A percentile compares a stretch with the other conserved stretches of the same genome.
phyloP scores from a whole-genome alignment of 2,797 vertebrate genomes.

The Pristis pectinata region DNA sequence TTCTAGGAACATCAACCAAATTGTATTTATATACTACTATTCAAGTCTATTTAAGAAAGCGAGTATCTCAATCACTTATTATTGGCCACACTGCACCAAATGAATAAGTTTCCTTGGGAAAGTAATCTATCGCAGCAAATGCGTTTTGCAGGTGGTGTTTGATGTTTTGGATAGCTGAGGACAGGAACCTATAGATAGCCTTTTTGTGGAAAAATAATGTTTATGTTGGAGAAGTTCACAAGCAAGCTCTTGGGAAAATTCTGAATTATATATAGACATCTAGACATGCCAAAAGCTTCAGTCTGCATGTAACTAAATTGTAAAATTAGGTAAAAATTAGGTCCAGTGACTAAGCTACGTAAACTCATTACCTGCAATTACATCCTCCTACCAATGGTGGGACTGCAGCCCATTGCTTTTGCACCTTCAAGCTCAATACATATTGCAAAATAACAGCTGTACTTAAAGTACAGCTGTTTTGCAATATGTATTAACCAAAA shows the following conservation, averaged over 20 bases:
- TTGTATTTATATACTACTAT: not conserved
- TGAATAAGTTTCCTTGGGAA: not conserved
- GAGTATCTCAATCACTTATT: conserved; percentile 20
- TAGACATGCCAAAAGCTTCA: not conserved
- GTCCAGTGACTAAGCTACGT: not conserved
- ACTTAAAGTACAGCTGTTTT: not conserved
- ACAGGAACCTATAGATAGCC: conserved; percentile 29
- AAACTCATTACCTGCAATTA: not conserved
- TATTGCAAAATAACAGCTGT: not conserved
- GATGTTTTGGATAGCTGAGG: not conserved
- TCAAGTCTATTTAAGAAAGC: conserved; percentile 7
- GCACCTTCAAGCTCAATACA: not conserved
- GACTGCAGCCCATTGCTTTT: not conserved
- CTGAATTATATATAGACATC: not conserved
- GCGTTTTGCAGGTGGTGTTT: conserved; percentile 16
- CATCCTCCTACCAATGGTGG: not conserved
- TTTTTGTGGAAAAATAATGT: not conserved
- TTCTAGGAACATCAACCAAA: not conserved
- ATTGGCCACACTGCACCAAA: not conserved
- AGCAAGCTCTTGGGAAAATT: conserved; percentile 5
- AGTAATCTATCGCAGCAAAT: not conserved
- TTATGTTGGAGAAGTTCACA: not conserved
- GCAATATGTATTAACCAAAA: no score
- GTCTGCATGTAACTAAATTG: not conserved
- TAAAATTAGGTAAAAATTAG: not conserved